These are phyloP conservation scores for Oikopleura dioica DNA, from an alignment of 23 tunicate species.

Conservation along the genomic window DNA sequence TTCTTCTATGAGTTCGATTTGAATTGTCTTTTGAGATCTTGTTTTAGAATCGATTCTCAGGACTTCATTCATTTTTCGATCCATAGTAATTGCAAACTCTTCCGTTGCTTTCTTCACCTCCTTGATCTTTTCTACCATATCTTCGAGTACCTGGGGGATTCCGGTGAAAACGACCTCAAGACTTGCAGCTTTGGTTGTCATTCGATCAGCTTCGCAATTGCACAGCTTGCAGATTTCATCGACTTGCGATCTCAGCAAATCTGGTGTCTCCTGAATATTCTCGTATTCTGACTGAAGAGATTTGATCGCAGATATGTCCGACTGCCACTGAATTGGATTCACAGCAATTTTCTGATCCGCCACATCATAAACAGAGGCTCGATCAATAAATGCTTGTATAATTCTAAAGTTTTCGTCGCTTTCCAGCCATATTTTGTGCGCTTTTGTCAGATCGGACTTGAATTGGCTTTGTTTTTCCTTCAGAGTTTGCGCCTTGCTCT, in stretches of 20 bases:
- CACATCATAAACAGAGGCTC: not conserved
- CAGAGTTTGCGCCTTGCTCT: not conserved
- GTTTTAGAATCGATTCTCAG: too few species aligned
- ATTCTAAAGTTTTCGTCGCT: not conserved
- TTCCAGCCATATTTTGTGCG: not conserved
- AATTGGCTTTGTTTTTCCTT: not conserved
- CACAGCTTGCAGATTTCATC: not conserved
- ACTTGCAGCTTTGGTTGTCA: not conserved
- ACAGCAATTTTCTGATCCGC: not conserved
- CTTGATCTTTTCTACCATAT: too few species aligned
- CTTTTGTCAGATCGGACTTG: not conserved
- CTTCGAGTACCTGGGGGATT: not conserved
- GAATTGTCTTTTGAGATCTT: too few species aligned
- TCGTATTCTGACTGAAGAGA: not conserved
- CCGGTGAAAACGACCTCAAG: not conserved
- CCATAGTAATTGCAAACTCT: too few species aligned
- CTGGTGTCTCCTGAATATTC: not conserved
- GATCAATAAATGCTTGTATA: not conserved
- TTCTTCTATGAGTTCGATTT: too few species aligned
- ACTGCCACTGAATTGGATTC: constrained; percentile 1
- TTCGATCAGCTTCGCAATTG: not conserved
- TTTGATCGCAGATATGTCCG: not conserved
- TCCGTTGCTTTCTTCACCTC: too few species aligned
- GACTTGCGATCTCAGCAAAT: not conserved
- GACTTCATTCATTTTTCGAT: too few species aligned